Evolutionary conservation across 30 jellyfish, hydroid and myxozoan genomes (phyloP).

Genomic region (Morbakka virulenta): DNA sequence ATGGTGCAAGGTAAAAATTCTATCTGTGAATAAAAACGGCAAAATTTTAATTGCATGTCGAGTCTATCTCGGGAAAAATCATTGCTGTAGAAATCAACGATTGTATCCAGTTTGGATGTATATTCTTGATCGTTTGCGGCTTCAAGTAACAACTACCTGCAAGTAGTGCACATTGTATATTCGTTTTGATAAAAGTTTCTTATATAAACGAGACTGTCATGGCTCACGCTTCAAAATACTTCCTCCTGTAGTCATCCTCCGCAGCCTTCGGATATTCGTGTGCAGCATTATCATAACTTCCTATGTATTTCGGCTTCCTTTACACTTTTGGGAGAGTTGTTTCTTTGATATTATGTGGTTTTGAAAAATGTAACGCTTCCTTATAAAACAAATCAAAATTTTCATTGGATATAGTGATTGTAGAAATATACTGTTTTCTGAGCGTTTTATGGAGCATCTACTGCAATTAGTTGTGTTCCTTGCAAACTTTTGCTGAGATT

Average conservation of each 20-base stretch:
- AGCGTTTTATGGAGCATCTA: neutral
- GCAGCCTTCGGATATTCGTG: neutral
- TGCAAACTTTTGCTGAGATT: neutral
- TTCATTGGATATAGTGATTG: neutral
- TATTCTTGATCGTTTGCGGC: neutral
- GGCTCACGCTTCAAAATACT: slow-evolving; percentile 12
- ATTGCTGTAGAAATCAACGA: neutral
- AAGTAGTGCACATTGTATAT: neutral
- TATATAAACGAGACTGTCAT: neutral
- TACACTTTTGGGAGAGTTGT: slow-evolving; percentile 11
- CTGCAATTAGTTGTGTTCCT: neutral
- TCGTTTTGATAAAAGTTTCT: neutral
- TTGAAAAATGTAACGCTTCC: slow-evolving; percentile 1
- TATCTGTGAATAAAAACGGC: neutral
- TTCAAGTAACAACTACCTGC: neutral
- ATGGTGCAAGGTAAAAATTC: neutral
- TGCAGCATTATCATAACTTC: neutral
- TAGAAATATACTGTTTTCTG: neutral
- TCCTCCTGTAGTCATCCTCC: neutral
- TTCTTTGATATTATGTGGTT: slow-evolving; percentile 12
- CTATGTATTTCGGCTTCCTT: slow-evolving; percentile 2
- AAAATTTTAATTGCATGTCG: neutral
- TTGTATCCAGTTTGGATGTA: neutral
- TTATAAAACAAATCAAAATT: slow-evolving; percentile 5
- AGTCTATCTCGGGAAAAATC: neutral